Evolutionary conservation across 2,113 vertebrate species (phyloP).

Genomic region (Apteryx mantelli): DNA sequence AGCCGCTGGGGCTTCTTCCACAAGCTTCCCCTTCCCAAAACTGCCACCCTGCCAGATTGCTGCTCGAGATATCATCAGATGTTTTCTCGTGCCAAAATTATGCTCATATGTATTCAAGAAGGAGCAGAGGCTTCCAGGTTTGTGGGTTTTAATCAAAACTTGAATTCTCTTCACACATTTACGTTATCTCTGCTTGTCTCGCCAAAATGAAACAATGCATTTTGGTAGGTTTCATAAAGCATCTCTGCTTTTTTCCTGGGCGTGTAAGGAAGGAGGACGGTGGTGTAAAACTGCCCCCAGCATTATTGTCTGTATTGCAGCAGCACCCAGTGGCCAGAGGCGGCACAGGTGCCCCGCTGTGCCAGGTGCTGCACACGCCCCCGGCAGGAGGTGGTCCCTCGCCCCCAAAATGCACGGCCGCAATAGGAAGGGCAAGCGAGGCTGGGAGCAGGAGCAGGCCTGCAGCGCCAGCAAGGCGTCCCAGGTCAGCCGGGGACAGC

Average conservation of each 20-base stretch:
- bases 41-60: neutral
- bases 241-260: neutral
- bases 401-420: accelerated
- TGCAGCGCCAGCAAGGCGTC: neutral
- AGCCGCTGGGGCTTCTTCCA: neutral
- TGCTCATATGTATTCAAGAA: neutral
- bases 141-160: neutral
- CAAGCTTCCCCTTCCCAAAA: neutral
- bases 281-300: neutral
- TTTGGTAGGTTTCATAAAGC: neutral
- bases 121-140: neutral
- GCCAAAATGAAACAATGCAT: neutral
- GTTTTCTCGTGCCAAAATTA: neutral
- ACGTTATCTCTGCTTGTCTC: neutral
- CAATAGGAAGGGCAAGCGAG: neutral
- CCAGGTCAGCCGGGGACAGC: neutral
- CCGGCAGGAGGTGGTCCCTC: neutral
- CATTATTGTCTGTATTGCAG: neutral
- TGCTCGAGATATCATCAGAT: neutral
- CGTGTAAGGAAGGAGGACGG: too few relatives aligned
- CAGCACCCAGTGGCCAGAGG: neutral
- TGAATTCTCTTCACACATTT: neutral
- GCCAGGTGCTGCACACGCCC: accelerated
- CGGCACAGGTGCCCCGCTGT: neutral
- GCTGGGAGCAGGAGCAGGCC: neutral